Evolutionary conservation across 2,888 invertebrate species (phyloP).

Genomic region (Drosophila cyrtoloma): DNA sequence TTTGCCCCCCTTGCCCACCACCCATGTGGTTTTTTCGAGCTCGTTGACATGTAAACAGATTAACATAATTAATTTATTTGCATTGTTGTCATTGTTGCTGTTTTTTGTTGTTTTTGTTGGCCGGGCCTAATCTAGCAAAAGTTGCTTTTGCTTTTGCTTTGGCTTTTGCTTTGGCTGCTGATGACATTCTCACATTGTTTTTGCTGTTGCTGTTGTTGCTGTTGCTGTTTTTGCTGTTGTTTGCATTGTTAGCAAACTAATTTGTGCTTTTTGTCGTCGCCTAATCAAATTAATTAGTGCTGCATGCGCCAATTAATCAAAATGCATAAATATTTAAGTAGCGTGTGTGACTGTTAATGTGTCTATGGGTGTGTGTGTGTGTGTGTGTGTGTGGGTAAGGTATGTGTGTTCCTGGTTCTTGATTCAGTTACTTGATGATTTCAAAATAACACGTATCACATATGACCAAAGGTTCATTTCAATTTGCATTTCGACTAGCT

Average conservation of each 20-base stretch:
- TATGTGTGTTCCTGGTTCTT: not conserved
- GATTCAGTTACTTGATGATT: slow-evolving; percentile 4
- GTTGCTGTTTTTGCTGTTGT: slow-evolving; percentile 23
- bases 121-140: slow-evolving; percentile 46
- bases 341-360: not conserved
- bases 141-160: slow-evolving; percentile 17
- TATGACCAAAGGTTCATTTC: not conserved
- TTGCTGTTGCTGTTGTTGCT: slow-evolving; percentile 15
- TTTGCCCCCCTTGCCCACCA: not conserved
- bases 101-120: slow-evolving; percentile 24
- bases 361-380: not conserved
- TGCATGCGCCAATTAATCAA: slow-evolving; percentile 59
- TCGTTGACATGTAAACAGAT: slow-evolving; percentile 76
- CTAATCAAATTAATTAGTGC: slow-evolving; percentile 77
- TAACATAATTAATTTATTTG: slow-evolving; percentile 81
- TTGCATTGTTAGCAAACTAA: slow-evolving; percentile 57
- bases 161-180: slow-evolving; percentile 23
- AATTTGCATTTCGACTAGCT: not conserved
- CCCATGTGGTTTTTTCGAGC: slow-evolving; percentile 33
- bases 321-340: slow-evolving; percentile 49
- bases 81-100: slow-evolving; percentile 45
- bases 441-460: not conserved
- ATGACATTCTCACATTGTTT: slow-evolving; percentile 30
- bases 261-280: slow-evolving; percentile 64
- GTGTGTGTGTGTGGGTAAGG: not conserved